Evolutionary conservation across 2,888 invertebrate species (phyloP).

Genomic region (Bombylius discolor): DNA sequence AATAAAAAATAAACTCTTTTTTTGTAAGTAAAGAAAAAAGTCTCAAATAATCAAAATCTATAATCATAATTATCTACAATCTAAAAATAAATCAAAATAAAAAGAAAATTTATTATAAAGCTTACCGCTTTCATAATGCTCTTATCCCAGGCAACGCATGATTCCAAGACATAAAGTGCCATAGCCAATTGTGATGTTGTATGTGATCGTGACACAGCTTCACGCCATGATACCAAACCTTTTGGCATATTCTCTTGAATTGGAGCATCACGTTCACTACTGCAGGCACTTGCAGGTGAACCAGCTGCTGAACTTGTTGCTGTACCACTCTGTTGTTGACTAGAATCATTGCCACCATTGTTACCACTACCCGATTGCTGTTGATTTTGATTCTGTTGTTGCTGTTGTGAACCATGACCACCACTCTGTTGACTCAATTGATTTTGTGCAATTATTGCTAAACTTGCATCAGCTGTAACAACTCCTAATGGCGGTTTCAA

Average conservation of each 20-base stretch:
- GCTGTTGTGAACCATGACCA: constrained; percentile 26
- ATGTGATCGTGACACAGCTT: constrained; percentile 68
- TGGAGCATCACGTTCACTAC: constrained; percentile 33
- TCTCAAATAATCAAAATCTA: background rate
- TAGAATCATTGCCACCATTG: constrained; percentile 1
- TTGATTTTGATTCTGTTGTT: constrained; percentile 26
- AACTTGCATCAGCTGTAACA: constrained; percentile 49
- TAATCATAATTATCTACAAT: too few relatives aligned
- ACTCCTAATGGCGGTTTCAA: constrained; percentile 79
- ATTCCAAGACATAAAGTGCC: constrained; percentile 78
- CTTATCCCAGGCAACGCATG: constrained; percentile 96
- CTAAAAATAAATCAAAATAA: too few relatives aligned
- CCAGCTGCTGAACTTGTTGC: constrained; percentile 26
- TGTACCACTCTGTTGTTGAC: constrained; percentile 9
- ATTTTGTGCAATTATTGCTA: constrained; percentile 43
- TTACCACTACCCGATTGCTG: constrained; percentile 10
- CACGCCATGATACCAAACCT: constrained; percentile 78
- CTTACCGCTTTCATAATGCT: constrained; percentile 98
- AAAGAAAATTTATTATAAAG: constrained; percentile 22
- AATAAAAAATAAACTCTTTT: too few relatives aligned
- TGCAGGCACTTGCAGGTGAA: constrained; percentile 33
- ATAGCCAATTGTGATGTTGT: constrained; percentile 85
- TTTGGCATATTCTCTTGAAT: constrained; percentile 32
- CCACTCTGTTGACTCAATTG: constrained; percentile 34
- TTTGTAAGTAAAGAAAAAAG: background rate